These are phyloP conservation scores for Mya arenaria DNA, from an alignment of 1,140 invertebrate genomes.

Conservation along the genomic window DNA sequence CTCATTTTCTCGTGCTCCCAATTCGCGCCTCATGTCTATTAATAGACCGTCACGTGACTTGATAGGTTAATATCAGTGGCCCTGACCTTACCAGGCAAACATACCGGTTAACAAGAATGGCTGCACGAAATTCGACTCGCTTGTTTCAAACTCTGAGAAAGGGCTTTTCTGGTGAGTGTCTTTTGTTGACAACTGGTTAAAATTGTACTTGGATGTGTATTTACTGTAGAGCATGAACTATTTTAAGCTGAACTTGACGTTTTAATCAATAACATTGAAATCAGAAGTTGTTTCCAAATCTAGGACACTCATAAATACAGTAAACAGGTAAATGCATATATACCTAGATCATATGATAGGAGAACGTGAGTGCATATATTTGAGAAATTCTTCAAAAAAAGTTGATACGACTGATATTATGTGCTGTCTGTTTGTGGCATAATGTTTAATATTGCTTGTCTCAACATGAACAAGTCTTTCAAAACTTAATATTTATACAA, in stretches of 20 bases:
- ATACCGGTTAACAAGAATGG: slow-evolving; percentile 8
- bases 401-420: too few species aligned
- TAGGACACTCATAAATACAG: not conserved
- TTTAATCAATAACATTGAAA: not conserved
- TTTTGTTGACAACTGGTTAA: not conserved
- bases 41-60: not conserved
- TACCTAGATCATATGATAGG: too few species aligned
- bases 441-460: too few species aligned
- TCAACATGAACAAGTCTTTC: too few species aligned
- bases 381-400: too few species aligned
- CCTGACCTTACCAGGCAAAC: not conserved
- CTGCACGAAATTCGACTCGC: slow-evolving; percentile 16
- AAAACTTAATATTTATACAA: too few species aligned
- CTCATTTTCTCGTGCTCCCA: too few species aligned
- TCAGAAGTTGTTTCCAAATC: not conserved
- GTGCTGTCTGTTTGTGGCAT: too few species aligned
- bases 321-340: not conserved
- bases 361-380: too few species aligned
- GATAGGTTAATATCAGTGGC: not conserved
- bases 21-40: not conserved
- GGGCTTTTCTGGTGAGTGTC: slow-evolving; percentile 10
- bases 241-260: not conserved
- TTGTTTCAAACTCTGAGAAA: slow-evolving; percentile 36
- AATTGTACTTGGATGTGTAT: not conserved
- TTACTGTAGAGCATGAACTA: not conserved